phyloP scores from a whole-genome alignment of 2,113 vertebrate genomes.

The Gambusia affinis region DNA sequence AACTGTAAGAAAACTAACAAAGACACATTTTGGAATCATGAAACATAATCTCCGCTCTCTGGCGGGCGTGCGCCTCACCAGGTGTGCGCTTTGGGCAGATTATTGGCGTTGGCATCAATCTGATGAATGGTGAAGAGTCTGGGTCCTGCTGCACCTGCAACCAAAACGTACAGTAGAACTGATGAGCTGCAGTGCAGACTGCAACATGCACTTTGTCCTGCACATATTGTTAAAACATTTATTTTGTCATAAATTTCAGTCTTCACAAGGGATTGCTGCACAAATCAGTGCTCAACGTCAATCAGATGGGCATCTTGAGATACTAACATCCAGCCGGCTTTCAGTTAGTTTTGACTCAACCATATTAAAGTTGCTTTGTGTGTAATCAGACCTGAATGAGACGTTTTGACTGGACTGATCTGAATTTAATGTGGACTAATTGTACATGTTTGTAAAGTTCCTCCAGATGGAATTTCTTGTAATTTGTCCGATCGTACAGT shows the following conservation, averaged over 20 bases:
- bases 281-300: background rate
- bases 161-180: slow-evolving; percentile 25
- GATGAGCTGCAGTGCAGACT: background rate
- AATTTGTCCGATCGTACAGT: too few relatives aligned
- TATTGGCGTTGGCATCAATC: slow-evolving; percentile 94
- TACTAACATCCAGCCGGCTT: background rate
- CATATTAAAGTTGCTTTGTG: too few relatives aligned
- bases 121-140: slow-evolving; percentile 96
- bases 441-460: too few relatives aligned
- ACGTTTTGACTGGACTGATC: too few relatives aligned
- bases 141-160: slow-evolving; percentile 91
- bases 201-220: background rate
- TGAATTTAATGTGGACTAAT: too few relatives aligned
- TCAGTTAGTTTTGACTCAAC: too few relatives aligned
- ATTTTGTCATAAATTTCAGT: background rate
- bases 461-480: too few relatives aligned
- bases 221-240: background rate
- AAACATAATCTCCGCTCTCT: too few relatives aligned
- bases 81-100: slow-evolving; percentile 95
- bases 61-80: slow-evolving; percentile 81
- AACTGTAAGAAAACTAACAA: background rate
- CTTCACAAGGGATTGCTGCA: background rate
- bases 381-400: too few relatives aligned
- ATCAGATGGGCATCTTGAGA: background rate
- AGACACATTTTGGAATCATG: background rate